These are phyloP conservation scores for Papilio aristodemus DNA, from an alignment of 1,140 invertebrate species.

Conservation along the genomic window DNA sequence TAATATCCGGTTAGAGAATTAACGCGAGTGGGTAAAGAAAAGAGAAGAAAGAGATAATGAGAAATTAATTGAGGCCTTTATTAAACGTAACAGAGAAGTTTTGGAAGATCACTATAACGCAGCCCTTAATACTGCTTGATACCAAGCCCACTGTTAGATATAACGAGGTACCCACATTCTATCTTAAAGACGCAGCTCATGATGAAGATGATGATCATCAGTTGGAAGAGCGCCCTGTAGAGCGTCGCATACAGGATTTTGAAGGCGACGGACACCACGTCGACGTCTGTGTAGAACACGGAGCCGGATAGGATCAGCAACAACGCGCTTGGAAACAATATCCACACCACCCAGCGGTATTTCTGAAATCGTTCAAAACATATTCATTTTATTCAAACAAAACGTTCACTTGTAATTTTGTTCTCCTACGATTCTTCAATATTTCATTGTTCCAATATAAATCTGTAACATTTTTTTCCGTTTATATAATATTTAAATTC, in stretches of 20 bases:
- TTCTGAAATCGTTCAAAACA: constrained; percentile 52
- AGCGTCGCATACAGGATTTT: constrained; percentile 57
- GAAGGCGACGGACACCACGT: constrained; percentile 30
- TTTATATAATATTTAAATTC: too few relatives aligned
- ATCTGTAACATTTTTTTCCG: too few relatives aligned
- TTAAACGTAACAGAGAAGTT: too few relatives aligned
- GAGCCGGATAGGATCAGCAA: constrained; percentile 58
- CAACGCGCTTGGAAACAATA: constrained; percentile 54
- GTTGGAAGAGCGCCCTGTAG: constrained; percentile 61
- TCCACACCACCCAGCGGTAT: constrained; percentile 51
- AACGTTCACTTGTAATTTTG: too few relatives aligned
- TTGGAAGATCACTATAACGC: too few relatives aligned
- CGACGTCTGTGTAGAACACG: constrained; percentile 56
- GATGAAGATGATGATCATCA: constrained; percentile 48
- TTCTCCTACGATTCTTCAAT: too few relatives aligned
- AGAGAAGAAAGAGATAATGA: too few relatives aligned
- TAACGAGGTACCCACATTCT: constrained; percentile 50
- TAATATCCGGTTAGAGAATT: too few relatives aligned
- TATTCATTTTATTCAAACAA: background rate
- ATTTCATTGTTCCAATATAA: too few relatives aligned
- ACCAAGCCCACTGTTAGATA: background rate
- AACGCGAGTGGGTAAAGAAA: too few relatives aligned
- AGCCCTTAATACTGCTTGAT: background rate
- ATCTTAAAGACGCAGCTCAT: constrained; percentile 57
- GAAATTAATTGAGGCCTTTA: too few relatives aligned